phyloP scores from a whole-genome alignment of 2,797 vertebrate genomes.

The Pipistrellus nathusii region DNA sequence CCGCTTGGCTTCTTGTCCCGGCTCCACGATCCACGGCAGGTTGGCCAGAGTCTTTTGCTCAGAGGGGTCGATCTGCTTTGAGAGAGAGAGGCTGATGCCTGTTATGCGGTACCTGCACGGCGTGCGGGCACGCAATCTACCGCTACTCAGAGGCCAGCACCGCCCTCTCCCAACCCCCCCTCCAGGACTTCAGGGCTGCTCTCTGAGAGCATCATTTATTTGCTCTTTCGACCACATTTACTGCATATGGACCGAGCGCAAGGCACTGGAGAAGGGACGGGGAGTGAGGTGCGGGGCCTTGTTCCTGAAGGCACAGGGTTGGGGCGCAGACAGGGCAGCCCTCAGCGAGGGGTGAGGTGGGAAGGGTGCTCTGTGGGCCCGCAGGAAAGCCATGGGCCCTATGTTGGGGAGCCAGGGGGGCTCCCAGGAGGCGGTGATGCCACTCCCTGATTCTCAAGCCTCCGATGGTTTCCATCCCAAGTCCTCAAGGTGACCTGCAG shows the following conservation, averaged over 20 bases:
- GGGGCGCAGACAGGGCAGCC: not conserved
- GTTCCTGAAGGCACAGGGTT: not conserved
- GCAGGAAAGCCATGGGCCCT: not conserved
- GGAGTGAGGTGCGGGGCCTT: not conserved
- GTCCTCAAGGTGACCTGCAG: not conserved
- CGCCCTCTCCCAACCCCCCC: not conserved
- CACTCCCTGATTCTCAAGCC: not conserved
- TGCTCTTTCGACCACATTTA: not conserved
- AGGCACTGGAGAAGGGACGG: not conserved
- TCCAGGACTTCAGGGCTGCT: not conserved
- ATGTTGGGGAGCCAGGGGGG: not conserved
- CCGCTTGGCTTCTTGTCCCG: slow-evolving; percentile 99
- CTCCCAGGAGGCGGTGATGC: not conserved
- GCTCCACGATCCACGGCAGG: slow-evolving; percentile 99
- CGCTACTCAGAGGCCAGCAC: not conserved
- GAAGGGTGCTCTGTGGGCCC: not conserved
- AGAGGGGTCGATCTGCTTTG: slow-evolving; percentile 97
- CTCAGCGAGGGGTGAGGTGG: not conserved
- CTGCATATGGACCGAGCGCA: not conserved
- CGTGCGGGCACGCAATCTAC: not conserved
- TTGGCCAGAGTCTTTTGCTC: slow-evolving; percentile 99
- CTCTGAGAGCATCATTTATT: not conserved
- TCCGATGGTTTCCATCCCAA: not conserved
- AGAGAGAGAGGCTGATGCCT: slow-evolving; percentile 86
- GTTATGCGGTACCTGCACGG: slow-evolving; percentile 70